Base-by-base conservation (phyloP, 1,140 invertebrate genomes). In the Achroia grisella region DNA sequence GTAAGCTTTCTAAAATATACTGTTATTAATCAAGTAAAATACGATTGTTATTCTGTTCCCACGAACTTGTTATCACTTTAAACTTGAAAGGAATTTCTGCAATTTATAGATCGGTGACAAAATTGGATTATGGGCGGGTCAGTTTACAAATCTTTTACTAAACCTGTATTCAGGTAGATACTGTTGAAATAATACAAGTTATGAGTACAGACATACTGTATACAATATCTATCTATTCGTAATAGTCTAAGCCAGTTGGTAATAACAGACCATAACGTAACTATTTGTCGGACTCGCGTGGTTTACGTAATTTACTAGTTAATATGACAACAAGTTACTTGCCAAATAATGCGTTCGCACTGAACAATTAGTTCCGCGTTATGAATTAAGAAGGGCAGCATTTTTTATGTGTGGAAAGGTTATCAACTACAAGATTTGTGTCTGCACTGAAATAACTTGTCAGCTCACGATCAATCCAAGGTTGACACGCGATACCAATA, bases 341-440 rank as follows among this genome's bases (percentile, higher is more conserved):
- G 44, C 50, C 52, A 56, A 64, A 71, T 52, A 63, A 49, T 52
- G 51, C 57, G 40, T 48, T 60, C 37, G 59, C 35, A 39, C 39
- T 44, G 11, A 43, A 61, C 57, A 66, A 76, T 79, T 75, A 67
- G 71, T 78, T 78, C 66, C 71, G 74, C 72, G 53, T 75, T 65
- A 48, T 59, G 60, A 68, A 60, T 71, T 71, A 78, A 66, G 57
- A 75, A 73, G 71, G 71, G 69, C 70, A 65, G 48, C 10, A 47
- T 51, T 33, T 68, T 72, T 66, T 65, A 46, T 55, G 44, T 61
- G 44, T 62, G 50, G 60, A 76, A 76, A 81, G 70, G 66, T 67
- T 62, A 67, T 45, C 42, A 36, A 32, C 29, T 42, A 54, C 51
- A 56, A 57, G 56, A 63, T 59, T 59, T 56, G 48, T 41, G 52